These are phyloP conservation scores for Diorhabda carinulata DNA, from an alignment of 1,140 invertebrate genomes.

Conservation along the genomic window DNA sequence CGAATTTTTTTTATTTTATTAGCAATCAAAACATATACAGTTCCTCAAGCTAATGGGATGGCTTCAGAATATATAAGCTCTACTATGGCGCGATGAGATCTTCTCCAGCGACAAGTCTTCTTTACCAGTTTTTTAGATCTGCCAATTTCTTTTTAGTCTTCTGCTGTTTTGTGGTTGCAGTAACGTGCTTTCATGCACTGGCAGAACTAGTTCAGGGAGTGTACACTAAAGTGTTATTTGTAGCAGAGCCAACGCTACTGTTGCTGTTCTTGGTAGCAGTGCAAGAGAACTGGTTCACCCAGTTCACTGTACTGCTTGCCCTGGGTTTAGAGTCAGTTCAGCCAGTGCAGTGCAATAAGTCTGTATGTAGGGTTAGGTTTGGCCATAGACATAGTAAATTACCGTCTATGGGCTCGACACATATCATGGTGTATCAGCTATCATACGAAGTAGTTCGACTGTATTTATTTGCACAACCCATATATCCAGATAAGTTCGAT, in stretches of 20 bases:
- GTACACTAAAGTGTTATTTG: too few species aligned
- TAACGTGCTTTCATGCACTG: neutral
- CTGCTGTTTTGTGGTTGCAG: neutral
- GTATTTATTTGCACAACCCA: too few species aligned
- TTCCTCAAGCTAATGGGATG: neutral
- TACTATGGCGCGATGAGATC: neutral
- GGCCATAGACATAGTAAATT: too few species aligned
- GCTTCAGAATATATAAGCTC: slow-evolving; percentile 5
- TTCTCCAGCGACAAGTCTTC: neutral
- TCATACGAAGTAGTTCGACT: too few species aligned
- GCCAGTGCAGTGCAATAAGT: neutral
- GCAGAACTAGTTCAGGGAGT: too few species aligned
- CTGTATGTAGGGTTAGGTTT: too few species aligned
- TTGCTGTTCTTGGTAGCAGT: neutral
- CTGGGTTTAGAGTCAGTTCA: too few species aligned
- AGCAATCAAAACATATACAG: neutral
- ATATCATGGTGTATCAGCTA: too few species aligned
- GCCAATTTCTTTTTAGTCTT: neutral
- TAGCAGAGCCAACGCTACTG: neutral
- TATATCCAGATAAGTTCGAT: too few species aligned
- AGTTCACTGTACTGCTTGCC: too few species aligned
- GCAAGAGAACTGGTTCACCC: too few species aligned
- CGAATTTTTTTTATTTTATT: neutral
- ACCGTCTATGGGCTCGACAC: too few species aligned
- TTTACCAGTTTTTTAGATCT: slow-evolving; percentile 9